Percentiles rank a stretch among this genome's conserved stretches.
These are phyloP conservation scores for Macaria liturata DNA, from an alignment of 2,888 invertebrate genomes.

Conservation along the genomic window DNA sequence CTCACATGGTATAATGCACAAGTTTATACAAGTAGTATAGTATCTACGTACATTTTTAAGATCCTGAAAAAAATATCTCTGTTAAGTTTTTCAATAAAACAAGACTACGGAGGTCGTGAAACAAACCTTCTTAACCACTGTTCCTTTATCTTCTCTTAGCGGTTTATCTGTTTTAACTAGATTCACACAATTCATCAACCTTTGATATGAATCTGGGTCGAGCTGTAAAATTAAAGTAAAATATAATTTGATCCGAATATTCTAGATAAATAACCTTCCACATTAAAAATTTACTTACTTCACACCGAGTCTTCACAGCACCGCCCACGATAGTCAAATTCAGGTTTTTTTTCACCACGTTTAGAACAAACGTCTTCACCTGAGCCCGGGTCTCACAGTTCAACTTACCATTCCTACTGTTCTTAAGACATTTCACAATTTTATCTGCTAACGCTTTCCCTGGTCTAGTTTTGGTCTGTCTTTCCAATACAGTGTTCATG, in stretches of 20 bases:
- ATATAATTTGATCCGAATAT: no score
- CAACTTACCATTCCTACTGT: conserved; percentile 69
- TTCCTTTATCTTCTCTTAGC: conserved; percentile 56
- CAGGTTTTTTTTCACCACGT: conserved; percentile 64
- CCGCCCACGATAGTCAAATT: conserved; percentile 73
- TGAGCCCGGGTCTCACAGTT: conserved; percentile 54
- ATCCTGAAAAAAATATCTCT: no score
- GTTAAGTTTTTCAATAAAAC: no score
- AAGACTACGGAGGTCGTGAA: no score
- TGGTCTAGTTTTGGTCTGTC: conserved; percentile 48
- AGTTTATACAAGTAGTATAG: no score
- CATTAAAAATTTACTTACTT: conserved; percentile 40
- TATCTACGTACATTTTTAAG: no score
- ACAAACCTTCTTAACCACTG: conserved; percentile 58
- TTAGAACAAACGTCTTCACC: conserved; percentile 65
- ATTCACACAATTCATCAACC: conserved; percentile 67
- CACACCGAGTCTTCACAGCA: conserved; percentile 75
- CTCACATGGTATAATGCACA: no score
- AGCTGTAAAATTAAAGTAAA: conserved; percentile 46
- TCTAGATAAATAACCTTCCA: no score
- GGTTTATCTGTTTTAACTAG: conserved; percentile 48
- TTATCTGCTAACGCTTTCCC: conserved; percentile 64
- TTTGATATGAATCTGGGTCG: conserved; percentile 64
- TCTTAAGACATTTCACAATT: conserved; percentile 55
- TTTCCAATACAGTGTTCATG: conserved; percentile 68